These are phyloP conservation scores for Rhinogobius similis DNA, from an alignment of 2,113 vertebrate species.

Conservation along the genomic window DNA sequence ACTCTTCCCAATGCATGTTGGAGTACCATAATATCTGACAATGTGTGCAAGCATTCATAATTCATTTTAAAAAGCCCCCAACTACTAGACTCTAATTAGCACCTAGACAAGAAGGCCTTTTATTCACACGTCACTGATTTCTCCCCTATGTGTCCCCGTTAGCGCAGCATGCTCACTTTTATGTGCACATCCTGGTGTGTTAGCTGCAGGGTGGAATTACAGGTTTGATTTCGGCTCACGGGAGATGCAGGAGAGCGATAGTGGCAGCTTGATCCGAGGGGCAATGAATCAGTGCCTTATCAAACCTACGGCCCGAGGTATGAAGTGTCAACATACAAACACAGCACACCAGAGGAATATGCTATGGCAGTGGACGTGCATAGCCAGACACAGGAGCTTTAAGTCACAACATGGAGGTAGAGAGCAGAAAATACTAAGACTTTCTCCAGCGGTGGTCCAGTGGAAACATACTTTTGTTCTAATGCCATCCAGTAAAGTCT, in stretches of 20 bases:
- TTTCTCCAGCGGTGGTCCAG: not conserved
- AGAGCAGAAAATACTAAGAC: not conserved
- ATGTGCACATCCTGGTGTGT: constrained; percentile 16
- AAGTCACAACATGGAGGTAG: not conserved
- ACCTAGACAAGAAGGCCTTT: constrained; percentile 3
- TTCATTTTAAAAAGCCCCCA: constrained; percentile 40
- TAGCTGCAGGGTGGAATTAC: constrained; percentile 40
- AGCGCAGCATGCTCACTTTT: constrained; percentile 19
- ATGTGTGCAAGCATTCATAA: constrained; percentile 50
- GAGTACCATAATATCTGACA: constrained; percentile 40
- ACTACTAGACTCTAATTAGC: constrained; percentile 40
- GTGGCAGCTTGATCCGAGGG: constrained; percentile 47
- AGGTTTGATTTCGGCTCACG: constrained; percentile 51
- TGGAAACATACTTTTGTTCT: no score
- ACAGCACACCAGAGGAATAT: not conserved
- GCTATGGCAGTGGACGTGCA: constrained; percentile 2
- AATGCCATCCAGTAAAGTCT: no score
- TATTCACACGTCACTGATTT: constrained; percentile 8
- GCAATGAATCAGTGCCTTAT: constrained; percentile 69
- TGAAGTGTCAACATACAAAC: constrained; percentile 57
- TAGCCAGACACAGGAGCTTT: not conserved
- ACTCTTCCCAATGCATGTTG: constrained; percentile 12
- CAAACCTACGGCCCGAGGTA: constrained; percentile 49
- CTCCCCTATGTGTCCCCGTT: constrained; percentile 18
- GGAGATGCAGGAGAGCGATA: constrained; percentile 53